Evolutionary conservation across 2,888 invertebrate genomes (phyloP).

Genomic region (Ypsolopha scabrella): DNA sequence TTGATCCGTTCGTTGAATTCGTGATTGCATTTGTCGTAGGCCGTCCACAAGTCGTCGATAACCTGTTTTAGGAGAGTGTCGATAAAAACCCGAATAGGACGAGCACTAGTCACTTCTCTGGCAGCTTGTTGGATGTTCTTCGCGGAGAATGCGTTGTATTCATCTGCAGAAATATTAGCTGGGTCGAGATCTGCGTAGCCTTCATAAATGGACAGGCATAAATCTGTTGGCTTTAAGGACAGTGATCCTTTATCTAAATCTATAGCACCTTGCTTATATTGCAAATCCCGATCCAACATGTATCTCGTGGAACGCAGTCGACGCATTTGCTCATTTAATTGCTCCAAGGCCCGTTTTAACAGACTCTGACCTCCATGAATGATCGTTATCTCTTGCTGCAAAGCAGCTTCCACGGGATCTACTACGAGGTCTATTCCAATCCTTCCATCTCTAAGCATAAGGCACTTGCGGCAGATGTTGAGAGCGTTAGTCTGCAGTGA

Average conservation of each 20-base stretch:
- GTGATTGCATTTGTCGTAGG: constrained; percentile 75
- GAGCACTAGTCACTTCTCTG: constrained; percentile 73
- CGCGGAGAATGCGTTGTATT: constrained; percentile 75
- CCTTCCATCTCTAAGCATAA: constrained; percentile 75
- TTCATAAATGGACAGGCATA: constrained; percentile 71
- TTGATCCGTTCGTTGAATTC: constrained; percentile 76
- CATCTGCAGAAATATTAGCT: constrained; percentile 67
- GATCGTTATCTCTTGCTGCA: constrained; percentile 77
- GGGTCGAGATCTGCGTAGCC: constrained; percentile 62
- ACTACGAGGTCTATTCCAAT: constrained; percentile 75
- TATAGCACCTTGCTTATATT: constrained; percentile 77
- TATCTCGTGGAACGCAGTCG: constrained; percentile 77
- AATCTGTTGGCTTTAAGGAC: constrained; percentile 68
- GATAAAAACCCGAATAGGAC: constrained; percentile 75
- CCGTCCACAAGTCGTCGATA: constrained; percentile 76
- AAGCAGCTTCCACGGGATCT: constrained; percentile 79
- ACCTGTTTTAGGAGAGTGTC: constrained; percentile 79
- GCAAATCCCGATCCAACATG: constrained; percentile 79
- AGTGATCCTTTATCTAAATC: constrained; percentile 76
- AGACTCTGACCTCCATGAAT: constrained; percentile 68
- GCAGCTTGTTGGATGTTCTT: constrained; percentile 71
- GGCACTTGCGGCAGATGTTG: constrained; percentile 74
- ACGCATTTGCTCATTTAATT: constrained; percentile 79
- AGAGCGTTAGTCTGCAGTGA: constrained; percentile 73
- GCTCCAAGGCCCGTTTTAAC: constrained; percentile 73